Conservation (phyloP, 2,113 vertebrate species). For the Lanius ludovicianus region DNA sequence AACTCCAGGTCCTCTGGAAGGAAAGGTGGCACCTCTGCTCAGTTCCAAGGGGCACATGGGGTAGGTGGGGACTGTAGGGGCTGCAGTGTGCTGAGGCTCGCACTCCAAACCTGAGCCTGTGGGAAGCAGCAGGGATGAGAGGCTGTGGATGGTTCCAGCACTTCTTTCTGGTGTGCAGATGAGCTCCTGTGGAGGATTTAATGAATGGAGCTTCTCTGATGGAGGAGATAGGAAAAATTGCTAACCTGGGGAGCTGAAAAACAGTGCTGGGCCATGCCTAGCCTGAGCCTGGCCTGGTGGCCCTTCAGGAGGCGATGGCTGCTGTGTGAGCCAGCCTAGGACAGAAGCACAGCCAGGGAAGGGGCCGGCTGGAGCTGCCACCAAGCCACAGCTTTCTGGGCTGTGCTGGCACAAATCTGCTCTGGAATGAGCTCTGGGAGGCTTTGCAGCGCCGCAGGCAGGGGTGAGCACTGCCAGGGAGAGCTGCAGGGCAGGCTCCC, state of each 20-base stretch:
- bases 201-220: slow-evolving; percentile 22
- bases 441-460: background rate
- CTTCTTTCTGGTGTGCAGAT: background rate
- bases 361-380: background rate
- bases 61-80: background rate
- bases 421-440: background rate
- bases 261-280: rapidly evolving
- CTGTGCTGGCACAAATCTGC: background rate
- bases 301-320: background rate
- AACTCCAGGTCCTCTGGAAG: background rate
- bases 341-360: background rate
- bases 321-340: background rate
- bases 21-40: background rate
- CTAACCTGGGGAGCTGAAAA: slow-evolving; percentile 35
- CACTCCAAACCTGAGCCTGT: background rate
- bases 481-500: background rate
- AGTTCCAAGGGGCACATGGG: background rate
- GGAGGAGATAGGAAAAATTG: slow-evolving; percentile 32
- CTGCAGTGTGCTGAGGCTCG: rapidly evolving
- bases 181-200: slow-evolving; percentile 30
- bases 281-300: background rate
- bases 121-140: background rate
- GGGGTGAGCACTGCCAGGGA: background rate
- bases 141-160: background rate
- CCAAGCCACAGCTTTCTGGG: background rate